These are phyloP conservation scores for Tortrix viridana DNA, from an alignment of 2,888 invertebrate species.

Conservation along the genomic window DNA sequence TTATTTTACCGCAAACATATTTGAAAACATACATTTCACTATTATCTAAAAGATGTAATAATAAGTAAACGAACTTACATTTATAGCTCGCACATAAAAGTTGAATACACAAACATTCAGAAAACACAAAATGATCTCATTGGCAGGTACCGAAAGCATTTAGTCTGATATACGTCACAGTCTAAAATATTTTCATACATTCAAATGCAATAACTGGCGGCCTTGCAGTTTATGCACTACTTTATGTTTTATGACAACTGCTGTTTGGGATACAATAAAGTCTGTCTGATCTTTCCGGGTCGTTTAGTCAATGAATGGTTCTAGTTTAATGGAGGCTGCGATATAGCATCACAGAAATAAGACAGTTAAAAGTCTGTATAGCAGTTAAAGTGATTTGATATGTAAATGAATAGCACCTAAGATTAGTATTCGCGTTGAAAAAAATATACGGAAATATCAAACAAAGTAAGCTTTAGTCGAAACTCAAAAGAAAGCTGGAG, in stretches of 20 bases:
- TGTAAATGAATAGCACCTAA: too few species aligned
- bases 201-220: slow-evolving; percentile 25
- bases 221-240: slow-evolving; percentile 39
- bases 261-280: slow-evolving; percentile 10
- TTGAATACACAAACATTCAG: neutral
- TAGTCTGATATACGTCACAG: slow-evolving; percentile 27
- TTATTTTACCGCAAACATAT: too few species aligned
- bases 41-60: too few species aligned
- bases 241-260: slow-evolving; percentile 31
- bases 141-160: slow-evolving; percentile 2
- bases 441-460: too few species aligned
- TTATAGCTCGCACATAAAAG: too few species aligned
- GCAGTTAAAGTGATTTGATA: too few species aligned
- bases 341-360: slow-evolving; percentile 37
- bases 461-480: too few species aligned
- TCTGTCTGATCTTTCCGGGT: slow-evolving; percentile 33
- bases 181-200: slow-evolving; percentile 28
- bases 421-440: too few species aligned
- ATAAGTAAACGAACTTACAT: too few species aligned
- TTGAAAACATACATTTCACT: too few species aligned
- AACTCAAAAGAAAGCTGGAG: too few species aligned
- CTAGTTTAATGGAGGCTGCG: slow-evolving; percentile 20
- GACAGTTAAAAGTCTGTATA: neutral
- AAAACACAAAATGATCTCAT: slow-evolving; percentile 6
- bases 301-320: slow-evolving; percentile 28